These are phyloP conservation scores for Melanotaenia parkinsoni DNA, from an alignment of 2,797 vertebrate genomes.

Conservation along the genomic window DNA sequence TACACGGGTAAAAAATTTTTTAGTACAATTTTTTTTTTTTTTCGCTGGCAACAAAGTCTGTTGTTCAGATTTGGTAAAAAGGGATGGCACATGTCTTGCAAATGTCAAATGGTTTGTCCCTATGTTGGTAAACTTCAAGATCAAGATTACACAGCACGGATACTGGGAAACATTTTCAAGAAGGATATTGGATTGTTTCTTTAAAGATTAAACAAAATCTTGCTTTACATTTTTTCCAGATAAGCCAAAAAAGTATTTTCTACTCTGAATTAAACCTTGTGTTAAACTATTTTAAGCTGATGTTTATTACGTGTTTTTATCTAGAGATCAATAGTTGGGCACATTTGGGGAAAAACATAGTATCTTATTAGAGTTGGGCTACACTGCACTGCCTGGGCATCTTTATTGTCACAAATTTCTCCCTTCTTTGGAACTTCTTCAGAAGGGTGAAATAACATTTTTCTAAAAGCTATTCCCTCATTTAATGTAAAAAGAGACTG, in stretches of 20 bases:
- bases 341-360: background rate
- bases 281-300: slow-evolving; percentile 22
- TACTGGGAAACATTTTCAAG: slow-evolving; percentile 4
- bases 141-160: background rate
- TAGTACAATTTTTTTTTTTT: background rate
- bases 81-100: slow-evolving; percentile 15
- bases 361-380: background rate
- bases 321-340: slow-evolving; percentile 1
- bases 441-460: background rate
- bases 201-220: background rate
- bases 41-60: background rate
- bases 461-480: background rate
- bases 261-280: slow-evolving; percentile 23
- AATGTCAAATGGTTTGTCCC: slow-evolving; percentile 21
- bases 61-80: slow-evolving; percentile 7
- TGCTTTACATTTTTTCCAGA: slow-evolving; percentile 4
- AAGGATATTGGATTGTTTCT: background rate
- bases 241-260: slow-evolving; percentile 13
- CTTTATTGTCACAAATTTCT: background rate
- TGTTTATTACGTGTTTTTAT: slow-evolving; percentile 10
- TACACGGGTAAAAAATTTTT: background rate
- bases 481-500: background rate
- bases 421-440: background rate
- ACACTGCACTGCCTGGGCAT: background rate
- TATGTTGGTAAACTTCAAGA: slow-evolving; percentile 18